Base-by-base conservation (phyloP, 2,888 invertebrate species). In the Cheilosia soror region DNA sequence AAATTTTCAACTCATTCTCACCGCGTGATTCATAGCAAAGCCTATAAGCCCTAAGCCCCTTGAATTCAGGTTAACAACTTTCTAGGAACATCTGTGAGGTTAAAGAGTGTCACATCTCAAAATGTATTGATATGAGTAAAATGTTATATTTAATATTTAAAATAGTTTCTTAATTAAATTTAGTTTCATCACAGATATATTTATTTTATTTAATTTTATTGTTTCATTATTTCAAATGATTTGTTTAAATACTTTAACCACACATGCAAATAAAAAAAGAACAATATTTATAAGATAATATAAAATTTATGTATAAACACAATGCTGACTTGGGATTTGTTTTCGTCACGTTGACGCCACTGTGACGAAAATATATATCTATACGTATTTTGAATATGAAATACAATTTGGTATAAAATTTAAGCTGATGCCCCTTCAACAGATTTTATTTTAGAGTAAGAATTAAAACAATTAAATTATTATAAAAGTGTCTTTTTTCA, bases 371-470 rank as follows among this genome's bases (percentile, higher is more conserved):
- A 33, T 37, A 11, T 11, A 11, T 11, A 11, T 37, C 37, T 37
- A 20, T 20, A 37, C 37, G 47, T 47, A 47, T 47, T 47, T 47
- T 15, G 20, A 44, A 44, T n/a, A 15, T 47, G 2, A 20, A 7
- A 9, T 7, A 47, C 51, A 62, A 72, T 49, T 33, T 6, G 15
- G 25, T 60, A 37, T 37, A 15, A 73, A 15, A 42, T 44, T 47
- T 65, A 63, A 62, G 77, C 77, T 77, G 58, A 53, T 51, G 68
- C 33, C 68, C 66, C 60, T 77, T 53, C 68, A 37, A 69, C 33
- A 4, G 20, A 11, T 11, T 2, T 51, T 44, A 42, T 15, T 44
- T 6, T 15, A 44, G 44, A 44, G 6, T 44, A 47, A 47, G 7
- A 37, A 11, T 9, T 5, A 20, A 15, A 31, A 15, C 6, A 7